phyloP scores from a whole-genome alignment of 2,888 invertebrate genomes.

The Andrena camellia region DNA sequence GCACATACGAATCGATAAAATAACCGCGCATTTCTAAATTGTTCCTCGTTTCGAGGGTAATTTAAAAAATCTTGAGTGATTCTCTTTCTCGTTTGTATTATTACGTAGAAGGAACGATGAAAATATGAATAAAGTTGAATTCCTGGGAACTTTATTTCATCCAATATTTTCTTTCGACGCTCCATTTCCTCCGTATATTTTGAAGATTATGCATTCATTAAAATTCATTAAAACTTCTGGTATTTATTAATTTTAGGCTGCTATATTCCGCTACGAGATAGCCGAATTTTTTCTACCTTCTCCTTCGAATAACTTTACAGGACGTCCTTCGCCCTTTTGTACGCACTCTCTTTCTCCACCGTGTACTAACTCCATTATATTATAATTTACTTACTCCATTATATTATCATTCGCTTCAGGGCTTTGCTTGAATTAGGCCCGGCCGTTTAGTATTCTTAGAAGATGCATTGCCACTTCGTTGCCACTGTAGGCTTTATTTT shows the following conservation, averaged over 20 bases:
- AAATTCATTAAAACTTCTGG: too few relatives aligned
- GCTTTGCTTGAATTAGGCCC: conserved; percentile 38
- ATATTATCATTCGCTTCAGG: conserved; percentile 26
- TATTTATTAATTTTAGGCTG: too few relatives aligned
- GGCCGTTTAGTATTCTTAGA: conserved; percentile 54
- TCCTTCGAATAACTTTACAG: conserved; percentile 1
- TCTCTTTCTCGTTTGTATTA: too few relatives aligned
- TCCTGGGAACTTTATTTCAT: too few relatives aligned
- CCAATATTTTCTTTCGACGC: too few relatives aligned
- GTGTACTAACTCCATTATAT: conserved; percentile 29
- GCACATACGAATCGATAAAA: not conserved
- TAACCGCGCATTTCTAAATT: not conserved
- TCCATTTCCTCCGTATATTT: too few relatives aligned
- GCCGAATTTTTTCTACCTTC: not conserved
- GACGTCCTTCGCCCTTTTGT: conserved; percentile 2
- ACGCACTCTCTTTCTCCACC: not conserved
- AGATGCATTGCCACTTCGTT: conserved; percentile 43
- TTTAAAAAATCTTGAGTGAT: too few relatives aligned
- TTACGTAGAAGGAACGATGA: too few relatives aligned
- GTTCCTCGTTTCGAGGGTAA: not conserved
- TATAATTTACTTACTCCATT: conserved; percentile 41
- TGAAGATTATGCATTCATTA: too few relatives aligned
- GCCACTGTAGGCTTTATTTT: not conserved
- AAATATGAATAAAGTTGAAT: too few relatives aligned
- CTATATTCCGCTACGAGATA: too few relatives aligned